These are phyloP conservation scores for Procambarus clarkii DNA, from an alignment of 1,140 invertebrate genomes.

Conservation along the genomic window DNA sequence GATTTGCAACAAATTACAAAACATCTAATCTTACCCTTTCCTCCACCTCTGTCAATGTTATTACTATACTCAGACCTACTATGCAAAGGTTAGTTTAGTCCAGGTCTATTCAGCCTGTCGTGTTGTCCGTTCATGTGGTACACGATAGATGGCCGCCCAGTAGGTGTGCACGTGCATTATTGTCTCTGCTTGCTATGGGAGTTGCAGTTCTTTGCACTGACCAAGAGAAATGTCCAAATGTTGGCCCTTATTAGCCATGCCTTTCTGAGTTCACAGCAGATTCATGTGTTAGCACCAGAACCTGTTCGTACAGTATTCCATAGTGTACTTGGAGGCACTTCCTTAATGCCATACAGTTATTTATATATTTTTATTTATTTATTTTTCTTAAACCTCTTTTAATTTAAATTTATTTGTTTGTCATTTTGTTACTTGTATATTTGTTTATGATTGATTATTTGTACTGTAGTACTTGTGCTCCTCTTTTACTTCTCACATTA, in stretches of 20 bases:
- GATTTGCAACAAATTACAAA: not conserved
- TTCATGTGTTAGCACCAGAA: not conserved
- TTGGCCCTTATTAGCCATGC: conserved; percentile 7
- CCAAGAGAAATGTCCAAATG: not conserved
- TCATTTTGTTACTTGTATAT: not conserved
- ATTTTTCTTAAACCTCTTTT: not conserved
- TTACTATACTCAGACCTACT: conserved; percentile 61
- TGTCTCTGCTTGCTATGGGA: conserved; percentile 26
- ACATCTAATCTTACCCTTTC: conserved; percentile 31
- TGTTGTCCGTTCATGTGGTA: conserved; percentile 41
- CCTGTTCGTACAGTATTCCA: not conserved
- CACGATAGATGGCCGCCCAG: conserved; percentile 19
- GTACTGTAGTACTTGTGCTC: not conserved
- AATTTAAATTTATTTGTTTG: not conserved
- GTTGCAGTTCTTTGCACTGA: conserved; percentile 26
- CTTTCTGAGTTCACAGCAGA: not conserved
- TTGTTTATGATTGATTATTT: not conserved
- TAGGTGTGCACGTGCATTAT: conserved; percentile 48
- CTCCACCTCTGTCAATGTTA: conserved; percentile 7
- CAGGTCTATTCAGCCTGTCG: not conserved
- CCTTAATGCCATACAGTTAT: not conserved
- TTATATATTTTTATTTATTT: not conserved
- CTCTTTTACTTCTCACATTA: not conserved
- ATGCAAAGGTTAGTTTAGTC: conserved; percentile 66
- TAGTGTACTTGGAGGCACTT: not conserved